Conservation (phyloP, 1,140 invertebrate species). For the Maconellicoccus hirsutus region DNA sequence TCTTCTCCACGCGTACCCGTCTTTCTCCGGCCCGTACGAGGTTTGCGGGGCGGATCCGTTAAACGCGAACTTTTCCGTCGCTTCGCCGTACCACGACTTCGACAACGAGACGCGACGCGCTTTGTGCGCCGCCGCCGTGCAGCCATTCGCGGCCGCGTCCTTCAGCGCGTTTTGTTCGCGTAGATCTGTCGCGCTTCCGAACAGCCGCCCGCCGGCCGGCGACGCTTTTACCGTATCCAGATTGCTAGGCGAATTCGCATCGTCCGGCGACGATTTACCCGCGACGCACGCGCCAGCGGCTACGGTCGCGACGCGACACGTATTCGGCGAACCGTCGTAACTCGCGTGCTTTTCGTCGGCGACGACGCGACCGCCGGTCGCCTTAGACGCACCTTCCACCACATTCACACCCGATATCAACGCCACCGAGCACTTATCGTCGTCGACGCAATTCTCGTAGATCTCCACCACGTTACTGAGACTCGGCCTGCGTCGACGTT, state of each 20-base stretch:
- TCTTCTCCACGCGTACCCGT: not conserved
- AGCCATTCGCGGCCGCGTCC: not conserved
- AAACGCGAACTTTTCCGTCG: not conserved
- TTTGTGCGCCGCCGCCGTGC: not conserved
- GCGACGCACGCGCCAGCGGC: too few species aligned
- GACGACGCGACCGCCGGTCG: not conserved
- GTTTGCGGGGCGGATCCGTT: not conserved
- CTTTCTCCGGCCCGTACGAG: not conserved
- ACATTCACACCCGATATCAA: not conserved
- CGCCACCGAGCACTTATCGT: not conserved
- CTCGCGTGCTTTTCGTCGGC: too few species aligned
- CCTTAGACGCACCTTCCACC: not conserved
- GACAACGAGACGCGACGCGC: not conserved
- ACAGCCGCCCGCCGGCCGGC: not conserved
- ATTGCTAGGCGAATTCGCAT: too few species aligned
- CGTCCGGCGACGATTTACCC: too few species aligned
- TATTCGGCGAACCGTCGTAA: too few species aligned
- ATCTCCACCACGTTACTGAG: conserved; percentile 16
- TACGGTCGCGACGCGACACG: too few species aligned
- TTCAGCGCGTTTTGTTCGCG: not conserved
- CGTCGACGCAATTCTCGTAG: not conserved
- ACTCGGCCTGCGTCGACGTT: conserved; percentile 5
- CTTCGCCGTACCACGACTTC: conserved; percentile 3
- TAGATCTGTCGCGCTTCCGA: not conserved
- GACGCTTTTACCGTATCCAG: not conserved